phyloP scores from a whole-genome alignment of 2,797 vertebrate species.

The Eulemur albifrons region DNA sequence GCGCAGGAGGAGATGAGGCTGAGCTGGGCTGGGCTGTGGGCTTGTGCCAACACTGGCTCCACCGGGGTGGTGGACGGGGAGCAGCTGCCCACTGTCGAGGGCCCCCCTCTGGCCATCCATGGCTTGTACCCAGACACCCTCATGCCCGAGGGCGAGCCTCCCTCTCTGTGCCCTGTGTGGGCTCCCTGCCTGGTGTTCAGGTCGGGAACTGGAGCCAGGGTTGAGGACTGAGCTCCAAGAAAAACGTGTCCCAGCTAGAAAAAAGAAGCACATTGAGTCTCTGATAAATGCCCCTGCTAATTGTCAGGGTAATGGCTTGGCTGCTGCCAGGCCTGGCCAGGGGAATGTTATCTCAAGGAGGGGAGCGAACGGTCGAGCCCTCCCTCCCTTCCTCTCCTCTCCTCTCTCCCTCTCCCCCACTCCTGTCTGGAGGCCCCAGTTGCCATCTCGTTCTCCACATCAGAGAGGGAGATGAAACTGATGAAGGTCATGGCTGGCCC shows the following conservation, averaged over 20 bases:
- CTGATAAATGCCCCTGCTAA: conserved; percentile 82
- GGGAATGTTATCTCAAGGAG: conserved; percentile 48
- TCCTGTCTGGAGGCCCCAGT: not conserved
- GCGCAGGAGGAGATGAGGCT: not conserved
- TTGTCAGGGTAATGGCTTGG: conserved; percentile 79
- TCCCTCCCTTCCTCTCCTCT: not conserved
- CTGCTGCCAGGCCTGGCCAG: conserved; percentile 75
- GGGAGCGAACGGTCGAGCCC: not conserved
- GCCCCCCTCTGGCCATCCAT: not conserved
- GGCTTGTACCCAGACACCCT: not conserved
- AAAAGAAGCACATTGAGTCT: conserved; percentile 78
- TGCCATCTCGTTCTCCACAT: not conserved
- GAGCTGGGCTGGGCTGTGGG: not conserved
- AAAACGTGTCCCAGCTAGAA: conserved; percentile 75
- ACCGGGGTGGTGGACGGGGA: not conserved
- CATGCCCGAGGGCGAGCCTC: not conserved
- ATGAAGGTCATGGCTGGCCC: too few species aligned
- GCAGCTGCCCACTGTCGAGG: not conserved
- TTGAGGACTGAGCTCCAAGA: conserved; percentile 70
- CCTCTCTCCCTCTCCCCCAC: not conserved
- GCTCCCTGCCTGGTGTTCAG: conserved; percentile 50
- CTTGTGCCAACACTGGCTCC: accelerated
- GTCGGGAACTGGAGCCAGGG: conserved; percentile 66
- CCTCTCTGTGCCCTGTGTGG: not conserved
- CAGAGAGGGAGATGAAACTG: not conserved